Evolutionary conservation across 2,888 invertebrate genomes (phyloP), one percentile per base, ranked within the genome.

Genomic region (Ctenicera cuprea): DNA sequence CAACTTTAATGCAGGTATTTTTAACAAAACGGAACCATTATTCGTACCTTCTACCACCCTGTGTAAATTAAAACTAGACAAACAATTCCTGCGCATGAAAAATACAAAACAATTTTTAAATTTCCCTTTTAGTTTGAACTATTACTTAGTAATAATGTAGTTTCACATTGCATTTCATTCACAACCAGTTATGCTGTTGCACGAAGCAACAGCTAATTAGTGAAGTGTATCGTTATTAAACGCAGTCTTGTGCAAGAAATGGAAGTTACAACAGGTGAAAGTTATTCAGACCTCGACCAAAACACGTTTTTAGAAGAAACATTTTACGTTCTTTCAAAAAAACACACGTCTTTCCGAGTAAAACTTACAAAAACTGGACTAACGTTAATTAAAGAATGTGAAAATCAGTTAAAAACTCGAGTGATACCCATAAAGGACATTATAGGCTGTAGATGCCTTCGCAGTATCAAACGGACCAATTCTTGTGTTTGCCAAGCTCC

Each of bases 241-340:
- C 30, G 38, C 45, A 30, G 20, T 8, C 14, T 18, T 18, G 18
- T 9, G 0, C 9, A 26, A 20, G 50, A 45, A 22, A 75, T 75
- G 71, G 71, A 67, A 48, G 62, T 65, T 30, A 54, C 54, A 38
- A n/a, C 54, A 22, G 41, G 20, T 22, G 69, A 72, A 30, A 54
- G 16, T 22, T 66, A 64, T 66, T 16, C 64, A 7, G 66, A 75
- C 12, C 26, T 61, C 3, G 50, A 61, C 62, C 70, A 57, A 65
- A 66, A 62, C 52, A 75, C 75, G 80, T 88, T 90, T 82, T 89
- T 94, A 76, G 94, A 94, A 86, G 95, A 95, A 88, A 96, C 94
- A 37, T 96, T 95, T 86, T 95, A 95, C 86, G 94, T 95, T 79
- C 90, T 94, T 72, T 93, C 94, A 14, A 95, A 94, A 84, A 94